These are phyloP conservation scores for Amphiprion percula DNA, from an alignment of 2,113 vertebrate genomes.

Conservation along the genomic window DNA sequence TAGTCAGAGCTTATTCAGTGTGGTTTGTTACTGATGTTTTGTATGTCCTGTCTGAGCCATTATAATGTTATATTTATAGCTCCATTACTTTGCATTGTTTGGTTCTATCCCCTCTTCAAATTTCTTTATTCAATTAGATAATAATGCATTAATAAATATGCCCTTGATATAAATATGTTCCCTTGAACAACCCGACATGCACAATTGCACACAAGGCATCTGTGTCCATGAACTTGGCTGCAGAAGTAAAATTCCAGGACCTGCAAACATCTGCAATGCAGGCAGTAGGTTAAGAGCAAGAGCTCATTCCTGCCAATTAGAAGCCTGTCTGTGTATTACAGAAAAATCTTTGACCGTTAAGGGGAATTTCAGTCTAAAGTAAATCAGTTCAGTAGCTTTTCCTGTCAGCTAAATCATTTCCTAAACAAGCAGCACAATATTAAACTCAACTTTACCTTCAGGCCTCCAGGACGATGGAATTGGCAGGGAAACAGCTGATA, in stretches of 20 bases:
- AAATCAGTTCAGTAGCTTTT: constrained; percentile 1
- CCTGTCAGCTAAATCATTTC: neutral
- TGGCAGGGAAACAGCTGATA: neutral
- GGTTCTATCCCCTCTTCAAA: too few species aligned
- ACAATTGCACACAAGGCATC: too few species aligned
- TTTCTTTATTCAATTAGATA: too few species aligned
- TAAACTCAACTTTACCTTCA: constrained; percentile 4
- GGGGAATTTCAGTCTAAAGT: neutral
- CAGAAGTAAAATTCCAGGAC: constrained; percentile 15
- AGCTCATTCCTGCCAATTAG: constrained; percentile 3
- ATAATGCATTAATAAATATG: too few species aligned
- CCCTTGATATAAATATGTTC: too few species aligned
- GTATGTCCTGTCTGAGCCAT: too few species aligned
- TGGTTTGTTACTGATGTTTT: neutral
- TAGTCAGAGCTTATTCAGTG: neutral
- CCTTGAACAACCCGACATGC: too few species aligned
- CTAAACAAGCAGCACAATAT: neutral
- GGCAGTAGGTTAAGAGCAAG: neutral
- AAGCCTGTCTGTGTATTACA: neutral
- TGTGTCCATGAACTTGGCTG: neutral
- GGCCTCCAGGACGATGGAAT: neutral
- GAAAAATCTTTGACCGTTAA: neutral
- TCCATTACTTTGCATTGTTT: too few species aligned
- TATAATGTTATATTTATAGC: too few species aligned
- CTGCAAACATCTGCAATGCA: constrained; percentile 31